Evolutionary conservation across 2,797 vertebrate genomes (phyloP).

Genomic region (Anableps anableps): DNA sequence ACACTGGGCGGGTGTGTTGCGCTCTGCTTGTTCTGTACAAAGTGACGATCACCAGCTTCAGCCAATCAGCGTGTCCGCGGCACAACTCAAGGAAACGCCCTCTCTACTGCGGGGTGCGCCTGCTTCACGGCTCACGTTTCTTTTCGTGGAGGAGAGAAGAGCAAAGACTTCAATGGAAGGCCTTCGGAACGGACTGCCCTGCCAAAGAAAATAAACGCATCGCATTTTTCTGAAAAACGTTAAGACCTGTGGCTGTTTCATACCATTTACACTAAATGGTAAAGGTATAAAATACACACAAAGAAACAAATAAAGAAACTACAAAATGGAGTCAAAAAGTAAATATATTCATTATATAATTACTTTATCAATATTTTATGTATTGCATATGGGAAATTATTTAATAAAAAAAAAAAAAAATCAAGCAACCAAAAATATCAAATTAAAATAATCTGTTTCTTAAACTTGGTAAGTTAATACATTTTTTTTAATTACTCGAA

Average conservation of each 20-base stretch:
- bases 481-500: neutral
- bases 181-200: neutral
- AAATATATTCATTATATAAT: neutral
- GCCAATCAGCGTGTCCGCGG: slow-evolving; percentile 37
- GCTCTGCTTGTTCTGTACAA: slow-evolving; percentile 19
- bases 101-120: neutral
- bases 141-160: neutral
- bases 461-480: neutral
- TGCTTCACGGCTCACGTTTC: neutral
- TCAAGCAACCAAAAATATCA: neutral
- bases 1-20: slow-evolving; percentile 71
- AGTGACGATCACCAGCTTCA: slow-evolving; percentile 31
- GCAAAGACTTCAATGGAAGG: accelerated
- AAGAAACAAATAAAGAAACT: neutral
- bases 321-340: neutral
- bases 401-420: neutral
- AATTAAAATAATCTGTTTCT: neutral
- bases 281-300: neutral
- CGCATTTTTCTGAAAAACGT: slow-evolving; percentile 1
- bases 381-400: neutral
- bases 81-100: slow-evolving; percentile 6
- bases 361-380: neutral
- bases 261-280: neutral
- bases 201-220: neutral
- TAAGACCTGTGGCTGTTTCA: neutral